These are phyloP conservation scores for Pandemis cinnamomeana DNA, from an alignment of 2,888 invertebrate genomes.

Conservation along the genomic window DNA sequence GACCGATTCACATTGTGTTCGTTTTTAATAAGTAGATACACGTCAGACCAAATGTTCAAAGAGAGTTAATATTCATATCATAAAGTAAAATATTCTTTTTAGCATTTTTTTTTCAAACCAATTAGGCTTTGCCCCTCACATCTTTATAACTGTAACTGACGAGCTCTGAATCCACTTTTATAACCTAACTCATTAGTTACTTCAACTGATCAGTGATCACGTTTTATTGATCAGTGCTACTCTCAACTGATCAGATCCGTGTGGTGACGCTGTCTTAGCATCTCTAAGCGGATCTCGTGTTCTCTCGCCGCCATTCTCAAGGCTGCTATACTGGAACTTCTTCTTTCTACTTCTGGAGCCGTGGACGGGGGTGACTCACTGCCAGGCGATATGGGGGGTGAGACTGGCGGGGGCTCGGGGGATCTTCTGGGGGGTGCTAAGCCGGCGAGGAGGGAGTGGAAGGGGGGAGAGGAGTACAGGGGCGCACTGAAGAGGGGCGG, in stretches of 20 bases:
- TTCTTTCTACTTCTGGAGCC: conserved; percentile 90
- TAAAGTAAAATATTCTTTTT: background rate
- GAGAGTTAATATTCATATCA: conserved; percentile 1
- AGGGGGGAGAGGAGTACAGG: conserved; percentile 86
- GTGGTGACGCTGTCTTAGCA: conserved; percentile 90
- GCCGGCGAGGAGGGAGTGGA: conserved; percentile 76
- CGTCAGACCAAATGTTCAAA: conserved; percentile 3
- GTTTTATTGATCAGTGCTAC: conserved; percentile 52
- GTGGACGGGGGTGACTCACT: conserved; percentile 80
- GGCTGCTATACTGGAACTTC: conserved; percentile 95
- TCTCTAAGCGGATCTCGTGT: conserved; percentile 93
- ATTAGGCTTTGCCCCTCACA: background rate
- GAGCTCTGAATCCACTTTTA: background rate
- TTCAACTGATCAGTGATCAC: conserved; percentile 18
- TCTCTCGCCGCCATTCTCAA: conserved; percentile 94
- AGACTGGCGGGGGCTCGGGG: conserved; percentile 77
- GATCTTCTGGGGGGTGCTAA: conserved; percentile 80
- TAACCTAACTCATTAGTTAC: background rate
- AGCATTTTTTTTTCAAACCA: background rate
- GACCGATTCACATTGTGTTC: conserved; percentile 19
- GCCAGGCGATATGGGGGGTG: conserved; percentile 83
- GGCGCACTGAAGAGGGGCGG: conserved; percentile 86
- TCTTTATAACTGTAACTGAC: background rate
- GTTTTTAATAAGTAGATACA: conserved; percentile 1
- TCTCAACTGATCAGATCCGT: conserved; percentile 92